These are phyloP conservation scores for Bujurquina vittata DNA, from an alignment of 2,113 vertebrate genomes.

Conservation along the genomic window DNA sequence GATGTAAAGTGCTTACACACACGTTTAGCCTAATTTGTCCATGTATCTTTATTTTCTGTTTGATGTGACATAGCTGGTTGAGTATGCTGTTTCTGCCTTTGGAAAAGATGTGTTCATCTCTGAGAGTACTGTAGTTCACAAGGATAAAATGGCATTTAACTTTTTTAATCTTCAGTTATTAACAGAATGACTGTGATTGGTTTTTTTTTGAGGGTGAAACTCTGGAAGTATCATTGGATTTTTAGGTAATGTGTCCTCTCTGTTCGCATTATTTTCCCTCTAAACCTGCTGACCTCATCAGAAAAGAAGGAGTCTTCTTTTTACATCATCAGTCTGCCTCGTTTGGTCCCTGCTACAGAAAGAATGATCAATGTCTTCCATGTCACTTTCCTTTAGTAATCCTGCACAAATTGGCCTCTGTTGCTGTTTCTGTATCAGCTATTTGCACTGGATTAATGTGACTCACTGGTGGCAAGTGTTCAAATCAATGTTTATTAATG, in stretches of 20 bases:
- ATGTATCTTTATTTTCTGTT: too few relatives aligned
- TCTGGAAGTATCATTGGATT: not conserved
- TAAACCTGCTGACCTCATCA: constrained; percentile 6
- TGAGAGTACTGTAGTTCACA: not conserved
- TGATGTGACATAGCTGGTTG: too few relatives aligned
- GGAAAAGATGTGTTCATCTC: not conserved
- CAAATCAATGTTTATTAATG: constrained; percentile 93
- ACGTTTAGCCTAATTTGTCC: too few relatives aligned
- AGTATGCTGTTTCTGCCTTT: too few relatives aligned
- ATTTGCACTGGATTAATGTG: constrained; percentile 92
- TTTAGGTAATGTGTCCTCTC: not conserved
- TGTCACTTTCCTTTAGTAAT: constrained; percentile 42
- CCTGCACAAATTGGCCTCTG: constrained; percentile 62
- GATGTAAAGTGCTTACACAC: too few relatives aligned
- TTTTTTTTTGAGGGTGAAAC: not conserved
- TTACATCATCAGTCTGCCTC: not conserved
- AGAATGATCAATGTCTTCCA: constrained; percentile 36
- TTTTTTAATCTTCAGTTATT: not conserved
- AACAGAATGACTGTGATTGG: constrained; percentile 19
- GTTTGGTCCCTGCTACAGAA: constrained; percentile 20
- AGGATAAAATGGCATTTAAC: not conserved
- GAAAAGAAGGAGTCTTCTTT: constrained; percentile 5
- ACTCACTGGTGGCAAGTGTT: constrained; percentile 84
- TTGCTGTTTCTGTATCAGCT: constrained; percentile 86
- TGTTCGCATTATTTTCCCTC: not conserved